Evolutionary conservation across 1,140 invertebrate genomes (phyloP).

Genomic region (Callitettix versicolor): DNA sequence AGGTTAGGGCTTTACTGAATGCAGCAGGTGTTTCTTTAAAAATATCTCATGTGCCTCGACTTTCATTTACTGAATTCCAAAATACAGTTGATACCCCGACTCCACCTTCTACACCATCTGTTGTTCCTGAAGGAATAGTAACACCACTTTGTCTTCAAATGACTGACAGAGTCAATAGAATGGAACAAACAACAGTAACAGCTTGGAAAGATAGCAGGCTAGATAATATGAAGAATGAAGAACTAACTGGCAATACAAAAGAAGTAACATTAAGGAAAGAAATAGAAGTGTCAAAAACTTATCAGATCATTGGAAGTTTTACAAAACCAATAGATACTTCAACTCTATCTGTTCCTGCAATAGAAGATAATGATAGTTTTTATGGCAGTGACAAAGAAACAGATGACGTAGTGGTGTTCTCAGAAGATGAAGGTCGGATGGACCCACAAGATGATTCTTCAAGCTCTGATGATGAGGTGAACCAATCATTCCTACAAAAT

Average conservation of each 20-base stretch:
- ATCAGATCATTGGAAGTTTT: constrained; percentile 26
- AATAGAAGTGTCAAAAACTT: constrained; percentile 28
- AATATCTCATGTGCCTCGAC: neutral
- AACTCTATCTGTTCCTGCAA: constrained; percentile 26
- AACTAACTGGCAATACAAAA: constrained; percentile 12
- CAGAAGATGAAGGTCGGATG: constrained; percentile 45
- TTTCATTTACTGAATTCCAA: neutral
- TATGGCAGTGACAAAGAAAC: constrained; percentile 52
- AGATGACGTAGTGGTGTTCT: constrained; percentile 56
- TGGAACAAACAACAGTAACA: constrained; percentile 25
- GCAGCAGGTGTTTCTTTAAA: constrained; percentile 6
- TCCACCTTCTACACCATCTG: constrained; percentile 13
- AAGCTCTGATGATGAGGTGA: constrained; percentile 30
- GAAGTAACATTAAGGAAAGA: constrained; percentile 28
- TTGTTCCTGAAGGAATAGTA: neutral
- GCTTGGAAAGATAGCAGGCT: constrained; percentile 30
- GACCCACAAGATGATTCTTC: constrained; percentile 35
- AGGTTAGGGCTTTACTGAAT: constrained; percentile 1
- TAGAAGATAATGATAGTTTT: constrained; percentile 45
- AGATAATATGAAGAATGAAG: constrained; percentile 10
- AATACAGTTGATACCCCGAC: neutral
- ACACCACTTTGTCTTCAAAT: constrained; percentile 26
- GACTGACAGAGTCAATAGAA: constrained; percentile 25
- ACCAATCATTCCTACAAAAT: constrained; percentile 13
- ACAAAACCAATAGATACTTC: constrained; percentile 23